Conservation (phyloP, 2,113 vertebrate genomes). For the Arvicanthis niloticus region DNA sequence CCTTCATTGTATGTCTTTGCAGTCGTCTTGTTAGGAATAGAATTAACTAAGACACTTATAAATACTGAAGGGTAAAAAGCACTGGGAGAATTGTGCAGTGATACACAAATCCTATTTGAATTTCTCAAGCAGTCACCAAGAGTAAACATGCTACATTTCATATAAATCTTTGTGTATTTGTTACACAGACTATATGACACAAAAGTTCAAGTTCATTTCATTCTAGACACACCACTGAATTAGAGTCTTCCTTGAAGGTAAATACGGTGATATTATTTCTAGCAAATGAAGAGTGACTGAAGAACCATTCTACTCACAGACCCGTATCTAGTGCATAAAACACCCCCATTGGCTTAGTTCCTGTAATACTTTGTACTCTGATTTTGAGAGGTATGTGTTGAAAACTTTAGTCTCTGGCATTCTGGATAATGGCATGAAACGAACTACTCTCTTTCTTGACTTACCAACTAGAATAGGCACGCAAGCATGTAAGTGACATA, state of each 20-base stretch:
- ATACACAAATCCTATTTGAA: neutral
- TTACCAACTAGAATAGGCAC: neutral
- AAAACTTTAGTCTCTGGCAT: neutral
- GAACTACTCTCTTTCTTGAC: neutral
- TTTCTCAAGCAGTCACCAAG: neutral
- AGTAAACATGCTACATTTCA: constrained; percentile 29
- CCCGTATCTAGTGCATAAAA: neutral
- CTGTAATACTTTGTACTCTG: neutral
- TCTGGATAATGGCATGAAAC: neutral
- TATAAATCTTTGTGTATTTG: neutral
- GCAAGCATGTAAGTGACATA: neutral
- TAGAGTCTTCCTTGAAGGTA: neutral
- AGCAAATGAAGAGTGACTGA: neutral
- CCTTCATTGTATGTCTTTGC: constrained; percentile 38
- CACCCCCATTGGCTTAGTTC: neutral
- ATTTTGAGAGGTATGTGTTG: neutral
- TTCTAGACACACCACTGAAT: neutral
- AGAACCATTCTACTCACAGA: neutral
- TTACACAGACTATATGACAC: neutral
- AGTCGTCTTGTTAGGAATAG: neutral
- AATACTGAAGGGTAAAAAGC: neutral
- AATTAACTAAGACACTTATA: neutral
- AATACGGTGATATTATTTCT: neutral
- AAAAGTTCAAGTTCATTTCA: neutral
- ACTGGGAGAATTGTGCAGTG: neutral